phyloP scores from a whole-genome alignment of 2,888 invertebrate genomes.

The Athalia cordata region DNA sequence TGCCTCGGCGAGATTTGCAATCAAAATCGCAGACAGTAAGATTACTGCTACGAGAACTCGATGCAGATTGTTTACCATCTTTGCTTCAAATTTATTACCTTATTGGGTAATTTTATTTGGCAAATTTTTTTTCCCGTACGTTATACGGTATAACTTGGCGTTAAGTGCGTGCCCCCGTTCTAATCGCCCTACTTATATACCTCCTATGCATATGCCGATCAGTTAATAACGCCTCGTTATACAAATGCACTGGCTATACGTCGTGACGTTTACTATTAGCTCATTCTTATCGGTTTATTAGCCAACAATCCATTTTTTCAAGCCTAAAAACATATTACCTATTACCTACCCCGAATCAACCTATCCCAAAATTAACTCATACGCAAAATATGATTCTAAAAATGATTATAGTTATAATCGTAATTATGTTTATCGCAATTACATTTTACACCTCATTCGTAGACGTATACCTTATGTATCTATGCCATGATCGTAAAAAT shows the following conservation, averaged over 20 bases:
- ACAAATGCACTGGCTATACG: not conserved
- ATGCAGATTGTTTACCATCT: conserved; percentile 17
- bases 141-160: not conserved
- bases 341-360: too few relatives aligned
- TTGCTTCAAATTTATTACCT: not conserved
- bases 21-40: not conserved
- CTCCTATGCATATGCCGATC: not conserved
- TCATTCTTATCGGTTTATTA: too few relatives aligned
- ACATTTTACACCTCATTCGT: too few relatives aligned
- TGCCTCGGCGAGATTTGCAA: not conserved
- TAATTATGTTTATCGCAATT: too few relatives aligned
- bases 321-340: too few relatives aligned
- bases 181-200: conserved; percentile 5
- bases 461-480: too few relatives aligned
- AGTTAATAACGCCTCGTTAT: not conserved
- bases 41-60: not conserved
- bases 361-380: too few relatives aligned
- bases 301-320: too few relatives aligned
- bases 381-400: too few relatives aligned
- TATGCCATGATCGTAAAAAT: too few relatives aligned
- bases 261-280: not conserved
- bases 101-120: not conserved
- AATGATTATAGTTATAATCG: too few relatives aligned
- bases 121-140: not conserved
- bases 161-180: conserved; percentile 18